Percentiles rank a stretch among this genome's conserved stretches.
Evolutionary conservation across 2,797 vertebrate species (phyloP).

Genomic region (Buceros bicornis): DNA sequence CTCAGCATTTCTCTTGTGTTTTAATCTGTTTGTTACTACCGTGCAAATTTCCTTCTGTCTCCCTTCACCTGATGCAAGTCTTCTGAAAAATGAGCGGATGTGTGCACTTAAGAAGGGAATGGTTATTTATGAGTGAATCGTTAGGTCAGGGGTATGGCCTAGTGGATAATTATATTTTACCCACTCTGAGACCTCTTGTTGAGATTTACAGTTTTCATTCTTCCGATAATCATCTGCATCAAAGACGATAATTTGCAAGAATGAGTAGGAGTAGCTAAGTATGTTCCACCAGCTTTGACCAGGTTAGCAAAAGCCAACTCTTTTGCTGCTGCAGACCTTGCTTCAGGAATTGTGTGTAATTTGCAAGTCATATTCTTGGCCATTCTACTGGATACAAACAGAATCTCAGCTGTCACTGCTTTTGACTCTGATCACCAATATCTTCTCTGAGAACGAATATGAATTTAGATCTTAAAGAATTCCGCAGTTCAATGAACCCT

Average conservation of each 20-base stretch:
- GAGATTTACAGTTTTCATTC: background rate
- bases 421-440: background rate
- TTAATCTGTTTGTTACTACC: background rate
- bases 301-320: background rate
- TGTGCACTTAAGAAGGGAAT: background rate
- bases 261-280: background rate
- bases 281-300: background rate
- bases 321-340: background rate
- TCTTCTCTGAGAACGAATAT: background rate
- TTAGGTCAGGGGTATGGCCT: background rate
- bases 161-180: background rate
- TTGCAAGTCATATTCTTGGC: background rate
- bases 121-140: conserved; percentile 10
- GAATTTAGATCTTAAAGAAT: background rate
- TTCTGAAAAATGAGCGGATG: background rate
- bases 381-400: background rate
- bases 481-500: background rate
- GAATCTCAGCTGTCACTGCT: background rate
- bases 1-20: background rate
- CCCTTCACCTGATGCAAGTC: background rate
- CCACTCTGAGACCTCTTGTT: background rate
- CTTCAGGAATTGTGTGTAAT: background rate
- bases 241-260: conserved; percentile 16
- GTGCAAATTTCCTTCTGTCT: background rate
- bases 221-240: background rate